A percentile compares a stretch with the other conserved stretches of the same genome.
Conservation (phyloP, 2,113 vertebrate species). For the Tragelaphus scriptus region DNA sequence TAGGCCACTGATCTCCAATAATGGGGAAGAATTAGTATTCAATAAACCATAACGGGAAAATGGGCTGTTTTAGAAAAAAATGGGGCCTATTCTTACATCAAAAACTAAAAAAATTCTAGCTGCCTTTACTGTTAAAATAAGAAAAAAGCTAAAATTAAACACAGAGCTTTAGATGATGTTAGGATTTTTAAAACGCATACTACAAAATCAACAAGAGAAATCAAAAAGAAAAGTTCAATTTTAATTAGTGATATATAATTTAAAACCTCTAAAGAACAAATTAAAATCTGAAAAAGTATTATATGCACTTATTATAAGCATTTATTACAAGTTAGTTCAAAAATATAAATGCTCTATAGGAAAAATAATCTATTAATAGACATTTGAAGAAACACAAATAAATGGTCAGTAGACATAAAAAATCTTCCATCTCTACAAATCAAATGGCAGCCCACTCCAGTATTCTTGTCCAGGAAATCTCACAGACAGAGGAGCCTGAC, state of each 20-base stretch:
- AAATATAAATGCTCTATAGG: too few relatives aligned
- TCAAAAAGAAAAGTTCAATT: not conserved
- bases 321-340: too few relatives aligned
- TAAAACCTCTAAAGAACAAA: not conserved
- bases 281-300: too few relatives aligned
- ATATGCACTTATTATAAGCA: too few relatives aligned
- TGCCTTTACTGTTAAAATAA: not conserved
- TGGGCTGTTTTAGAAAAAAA: not conserved
- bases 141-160: not conserved
- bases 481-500: not conserved
- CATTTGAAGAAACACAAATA: not conserved
- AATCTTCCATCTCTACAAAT: not conserved
- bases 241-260: not conserved
- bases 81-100: not conserved
- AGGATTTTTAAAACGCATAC: not conserved
- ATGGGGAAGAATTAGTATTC: not conserved
- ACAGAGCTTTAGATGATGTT: not conserved
- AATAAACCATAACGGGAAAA: not conserved
- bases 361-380: not conserved
- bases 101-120: not conserved
- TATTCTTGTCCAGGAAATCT: not conserved
- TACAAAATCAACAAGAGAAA: not conserved
- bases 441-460: not conserved
- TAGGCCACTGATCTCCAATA: not conserved
- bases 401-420: not conserved